These are phyloP conservation scores for Seira ritae DNA, from an alignment of 2,888 invertebrate species.

Conservation along the genomic window DNA sequence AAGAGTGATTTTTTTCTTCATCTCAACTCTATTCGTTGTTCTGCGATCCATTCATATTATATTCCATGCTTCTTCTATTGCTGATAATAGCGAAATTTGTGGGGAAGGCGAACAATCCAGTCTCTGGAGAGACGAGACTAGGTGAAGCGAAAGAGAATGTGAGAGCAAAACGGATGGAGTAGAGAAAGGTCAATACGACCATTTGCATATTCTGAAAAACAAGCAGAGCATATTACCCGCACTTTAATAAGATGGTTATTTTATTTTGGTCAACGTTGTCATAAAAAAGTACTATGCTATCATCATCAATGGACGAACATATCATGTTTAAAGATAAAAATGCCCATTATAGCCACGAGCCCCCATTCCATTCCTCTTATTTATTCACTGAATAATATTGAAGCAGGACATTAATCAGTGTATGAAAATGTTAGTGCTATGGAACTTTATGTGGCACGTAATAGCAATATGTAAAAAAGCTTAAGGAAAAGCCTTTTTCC, in stretches of 20 bases:
- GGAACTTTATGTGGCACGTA: not conserved
- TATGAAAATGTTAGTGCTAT: not conserved
- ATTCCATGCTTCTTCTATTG: not conserved
- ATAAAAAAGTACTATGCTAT: not conserved
- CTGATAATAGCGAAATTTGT: not conserved
- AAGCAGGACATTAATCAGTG: too few species aligned
- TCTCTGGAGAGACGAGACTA: not conserved
- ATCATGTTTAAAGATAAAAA: not conserved
- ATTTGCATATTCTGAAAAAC: not conserved
- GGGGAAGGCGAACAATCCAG: not conserved
- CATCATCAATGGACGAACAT: not conserved
- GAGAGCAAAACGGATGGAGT: not conserved
- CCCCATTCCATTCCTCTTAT: too few species aligned
- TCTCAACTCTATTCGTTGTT: not conserved
- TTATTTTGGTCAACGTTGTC: not conserved
- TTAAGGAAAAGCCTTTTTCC: not conserved
- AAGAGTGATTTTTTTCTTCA: not conserved
- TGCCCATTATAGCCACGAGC: too few species aligned
- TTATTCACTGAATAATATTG: too few species aligned
- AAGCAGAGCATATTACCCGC: not conserved
- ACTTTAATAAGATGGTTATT: not conserved
- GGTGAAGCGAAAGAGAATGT: not conserved
- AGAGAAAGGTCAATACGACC: slow-evolving; percentile 1
- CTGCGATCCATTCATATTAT: not conserved
- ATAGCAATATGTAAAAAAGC: not conserved